Evolutionary conservation across 2,113 vertebrate genomes (phyloP).

Genomic region (Salvator merianae): DNA sequence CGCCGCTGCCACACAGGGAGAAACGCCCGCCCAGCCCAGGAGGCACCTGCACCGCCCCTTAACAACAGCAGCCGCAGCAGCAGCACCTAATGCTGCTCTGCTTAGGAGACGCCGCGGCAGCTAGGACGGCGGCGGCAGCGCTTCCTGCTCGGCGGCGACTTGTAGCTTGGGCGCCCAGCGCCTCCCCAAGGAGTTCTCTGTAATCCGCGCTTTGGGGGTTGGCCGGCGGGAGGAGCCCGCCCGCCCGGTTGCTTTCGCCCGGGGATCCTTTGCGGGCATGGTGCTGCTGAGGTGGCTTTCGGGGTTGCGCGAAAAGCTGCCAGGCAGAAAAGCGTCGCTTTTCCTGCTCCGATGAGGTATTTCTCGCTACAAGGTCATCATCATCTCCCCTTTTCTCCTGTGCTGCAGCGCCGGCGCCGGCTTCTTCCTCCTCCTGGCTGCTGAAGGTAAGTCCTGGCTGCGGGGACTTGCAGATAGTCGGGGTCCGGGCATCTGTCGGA

Average conservation of each 20-base stretch:
- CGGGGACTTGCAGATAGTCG: neutral
- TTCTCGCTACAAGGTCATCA: slow-evolving; percentile 77
- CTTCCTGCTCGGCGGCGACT: neutral
- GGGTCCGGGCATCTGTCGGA: too few relatives aligned
- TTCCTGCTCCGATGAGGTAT: slow-evolving; percentile 48
- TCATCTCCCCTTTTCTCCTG: slow-evolving; percentile 58
- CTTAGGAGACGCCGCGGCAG: neutral
- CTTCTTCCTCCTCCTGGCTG: neutral
- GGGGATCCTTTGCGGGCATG: too few relatives aligned
- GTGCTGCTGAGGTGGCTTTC: neutral
- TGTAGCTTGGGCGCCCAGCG: neutral
- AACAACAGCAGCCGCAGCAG: too few relatives aligned
- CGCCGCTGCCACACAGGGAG: neutral
- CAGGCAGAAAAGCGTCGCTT: neutral
- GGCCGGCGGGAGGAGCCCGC: neutral
- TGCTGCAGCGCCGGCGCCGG: slow-evolving; percentile 5
- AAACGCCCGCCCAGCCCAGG: neutral
- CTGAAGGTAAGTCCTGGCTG: neutral
- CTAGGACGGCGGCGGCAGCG: neutral
- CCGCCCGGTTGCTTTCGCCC: too few relatives aligned
- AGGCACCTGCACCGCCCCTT: neutral
- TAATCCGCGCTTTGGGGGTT: neutral
- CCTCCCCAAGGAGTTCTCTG: too few relatives aligned
- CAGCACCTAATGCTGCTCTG: neutral
- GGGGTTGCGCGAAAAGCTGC: neutral